Base-by-base conservation (phyloP, 2,888 invertebrate species). In the Tachina lurida region DNA sequence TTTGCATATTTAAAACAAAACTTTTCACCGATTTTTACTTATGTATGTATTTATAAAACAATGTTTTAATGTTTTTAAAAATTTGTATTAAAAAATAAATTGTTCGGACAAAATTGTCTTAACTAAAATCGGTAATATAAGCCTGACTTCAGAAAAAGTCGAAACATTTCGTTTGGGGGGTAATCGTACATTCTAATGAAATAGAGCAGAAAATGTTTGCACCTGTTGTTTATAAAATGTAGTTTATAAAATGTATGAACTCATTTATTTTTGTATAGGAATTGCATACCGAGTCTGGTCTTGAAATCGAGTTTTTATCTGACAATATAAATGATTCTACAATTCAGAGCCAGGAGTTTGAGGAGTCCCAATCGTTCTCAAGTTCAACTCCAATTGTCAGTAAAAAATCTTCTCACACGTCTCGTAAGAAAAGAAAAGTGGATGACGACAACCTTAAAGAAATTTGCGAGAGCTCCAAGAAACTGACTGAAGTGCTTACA, bases 381-480 rank as follows among this genome's bases (percentile, higher is more conserved):
- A 60, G 39, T 60, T 60, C 60, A 60, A 43, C 10, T 63, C 45
- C 45, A 45, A 43, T 10, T 65, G 47, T 17, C 1, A 67, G 67
- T 31, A 8, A 49, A 67, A 67, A 68, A 13, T 41, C 17, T 1
- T n/a, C 68, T 54, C 52, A 60, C 41, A 15, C 41, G 8, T 41
- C 62, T 10, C 41, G n/a, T 17, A n/a, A 15, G 31, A 41, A 62
- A 41, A 41, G 62, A n/a, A 41, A 41, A 19, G 9, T 56, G 56
- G 62, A 17, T 39, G 62, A 62, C 10, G 62, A 41, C n/a, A 62
- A 62, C 43, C n/a, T 41, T 15, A 43, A 52, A 54, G 68, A 68
- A 52, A 68, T 54, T 41, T 68, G 39, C 54, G 43, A 54, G 10
- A 62, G 62, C 31, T 56, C 56, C 56, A 65, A 65, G 7, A 45